Percentiles rank a stretch among this genome's conserved stretches.
phyloP scores from a whole-genome alignment of 1,140 invertebrate species.

The Apis laboriosa region DNA sequence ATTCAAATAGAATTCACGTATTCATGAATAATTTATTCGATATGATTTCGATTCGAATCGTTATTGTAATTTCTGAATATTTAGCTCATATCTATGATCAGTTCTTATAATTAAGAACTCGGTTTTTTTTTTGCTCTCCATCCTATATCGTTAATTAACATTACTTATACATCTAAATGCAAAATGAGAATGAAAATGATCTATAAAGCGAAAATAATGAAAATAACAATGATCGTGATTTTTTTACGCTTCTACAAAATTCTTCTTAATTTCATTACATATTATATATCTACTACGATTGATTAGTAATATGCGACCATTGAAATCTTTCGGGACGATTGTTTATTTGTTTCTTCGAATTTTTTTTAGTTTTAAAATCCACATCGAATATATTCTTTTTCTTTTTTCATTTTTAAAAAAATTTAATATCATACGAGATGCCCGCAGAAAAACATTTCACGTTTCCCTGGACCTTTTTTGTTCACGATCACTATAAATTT shows the following conservation, averaged over 20 bases:
- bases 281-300: constrained; percentile 11
- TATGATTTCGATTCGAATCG: neutral
- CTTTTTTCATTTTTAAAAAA: neutral
- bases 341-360: neutral
- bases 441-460: neutral
- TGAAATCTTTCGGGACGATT: neutral
- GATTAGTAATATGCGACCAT: constrained; percentile 13
- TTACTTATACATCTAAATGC: constrained; percentile 7
- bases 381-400: neutral
- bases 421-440: neutral
- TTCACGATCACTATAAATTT: neutral
- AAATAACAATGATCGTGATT: constrained; percentile 21
- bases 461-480: neutral
- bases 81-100: neutral
- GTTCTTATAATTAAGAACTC: neutral
- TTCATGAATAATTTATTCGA: neutral
- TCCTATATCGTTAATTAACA: neutral
- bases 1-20: constrained; percentile 8
- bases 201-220: constrained; percentile 7
- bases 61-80: neutral
- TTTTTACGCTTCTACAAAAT: constrained; percentile 16
- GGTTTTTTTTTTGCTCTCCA: neutral
- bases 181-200: constrained; percentile 1
- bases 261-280: constrained; percentile 13
- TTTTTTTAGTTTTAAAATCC: neutral